phyloP scores from a whole-genome alignment of 2,797 vertebrate species.

The Craterocephalus amniculus region DNA sequence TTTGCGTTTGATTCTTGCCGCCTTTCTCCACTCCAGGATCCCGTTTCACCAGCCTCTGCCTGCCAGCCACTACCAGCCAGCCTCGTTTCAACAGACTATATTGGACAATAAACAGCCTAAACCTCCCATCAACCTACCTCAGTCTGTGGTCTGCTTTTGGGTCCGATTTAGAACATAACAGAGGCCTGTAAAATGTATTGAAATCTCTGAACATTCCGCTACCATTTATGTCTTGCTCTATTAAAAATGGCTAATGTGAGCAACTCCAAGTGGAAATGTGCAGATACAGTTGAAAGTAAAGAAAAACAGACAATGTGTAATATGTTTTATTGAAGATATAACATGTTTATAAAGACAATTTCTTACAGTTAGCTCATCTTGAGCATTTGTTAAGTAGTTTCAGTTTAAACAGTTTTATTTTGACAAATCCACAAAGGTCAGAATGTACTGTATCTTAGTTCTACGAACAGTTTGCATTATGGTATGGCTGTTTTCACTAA shows the following conservation, averaged over 20 bases:
- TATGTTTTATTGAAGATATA: background rate
- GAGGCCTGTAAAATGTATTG: slow-evolving; percentile 4
- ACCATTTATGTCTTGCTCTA: background rate
- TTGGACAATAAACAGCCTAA: too few species aligned
- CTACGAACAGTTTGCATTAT: background rate
- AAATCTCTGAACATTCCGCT: slow-evolving; percentile 23
- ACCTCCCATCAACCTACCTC: too few species aligned
- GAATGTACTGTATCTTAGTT: background rate
- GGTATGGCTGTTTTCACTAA: background rate
- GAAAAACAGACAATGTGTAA: background rate
- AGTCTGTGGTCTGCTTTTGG: too few species aligned
- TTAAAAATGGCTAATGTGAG: slow-evolving; percentile 6
- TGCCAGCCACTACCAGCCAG: too few species aligned
- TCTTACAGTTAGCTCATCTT: background rate
- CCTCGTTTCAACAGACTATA: too few species aligned
- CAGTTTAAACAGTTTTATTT: background rate
- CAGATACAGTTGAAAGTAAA: background rate
- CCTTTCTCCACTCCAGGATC: too few species aligned
- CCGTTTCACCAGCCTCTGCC: too few species aligned
- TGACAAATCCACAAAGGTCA: background rate
- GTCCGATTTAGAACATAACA: too few species aligned
- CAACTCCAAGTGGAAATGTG: background rate
- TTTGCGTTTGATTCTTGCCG: too few species aligned
- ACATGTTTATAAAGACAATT: background rate
- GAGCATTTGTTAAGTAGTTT: background rate